Base-by-base conservation (phyloP, 2,113 vertebrate genomes). In the Carettochelys insculpta region DNA sequence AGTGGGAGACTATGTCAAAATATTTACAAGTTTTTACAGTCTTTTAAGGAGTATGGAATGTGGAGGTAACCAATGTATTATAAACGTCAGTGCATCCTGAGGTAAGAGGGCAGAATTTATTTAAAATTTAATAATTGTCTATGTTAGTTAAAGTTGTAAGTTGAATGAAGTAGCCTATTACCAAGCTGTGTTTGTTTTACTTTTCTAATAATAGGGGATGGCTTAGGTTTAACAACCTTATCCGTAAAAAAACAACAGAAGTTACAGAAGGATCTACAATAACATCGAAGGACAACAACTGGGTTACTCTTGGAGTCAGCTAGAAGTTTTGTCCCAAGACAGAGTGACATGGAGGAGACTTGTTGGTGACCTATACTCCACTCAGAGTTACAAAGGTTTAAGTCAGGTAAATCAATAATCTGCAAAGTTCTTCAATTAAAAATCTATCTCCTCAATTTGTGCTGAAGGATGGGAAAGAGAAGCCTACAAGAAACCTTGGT, bases 381-480 rank as follows among this genome's bases (percentile, higher is more conserved):
- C n/a, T n/a, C n/a, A n/a, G n/a, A n/a, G n/a, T n/a, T n/a, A n/a
- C n/a, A n/a, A n/a, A n/a, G n/a, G n/a, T n/a, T n/a, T n/a, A n/a
- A n/a, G n/a, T n/a, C n/a, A n/a, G n/a, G n/a, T n/a, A n/a, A n/a
- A n/a, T n/a, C n/a, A 90, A 94, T 88, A 65, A 84, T 51, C 80
- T 93, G 45, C 65, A 94, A 91, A 93, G 92, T 88, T 88, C 48
- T 90, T 92, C 85, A 54, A 22, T 73, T 95, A 54, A 24, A 87
- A 81, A 68, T 22, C 34, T 68, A 68, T 22, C 34, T 68, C 61
- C 34, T 38, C 34, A 34, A 68, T 68, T 84, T 92, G 73, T 50
- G 45, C 27, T 71, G n/a, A 17, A 87, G 65, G 88, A 94, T 87
- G 43, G 52, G 22, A 19, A 25, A 81, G 56, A 81, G 38, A 14